phyloP scores from a whole-genome alignment of 2,113 vertebrate species.

The Muntiacus muntjak region DNA sequence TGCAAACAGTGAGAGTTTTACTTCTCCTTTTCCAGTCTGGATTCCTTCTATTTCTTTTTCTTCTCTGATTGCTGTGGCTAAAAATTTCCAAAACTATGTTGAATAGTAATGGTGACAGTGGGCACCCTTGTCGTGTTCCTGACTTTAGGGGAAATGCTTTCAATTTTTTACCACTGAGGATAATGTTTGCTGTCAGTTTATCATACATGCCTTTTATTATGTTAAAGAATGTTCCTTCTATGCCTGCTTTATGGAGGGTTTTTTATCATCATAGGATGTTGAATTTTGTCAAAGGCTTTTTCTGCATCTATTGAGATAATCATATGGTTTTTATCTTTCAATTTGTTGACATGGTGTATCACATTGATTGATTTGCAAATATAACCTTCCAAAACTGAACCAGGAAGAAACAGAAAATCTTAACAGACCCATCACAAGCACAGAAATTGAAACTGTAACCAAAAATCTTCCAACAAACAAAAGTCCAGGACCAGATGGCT shows the following conservation, averaged over 20 bases:
- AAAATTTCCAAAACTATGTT: background rate
- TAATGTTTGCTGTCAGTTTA: background rate
- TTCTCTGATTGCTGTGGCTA: background rate
- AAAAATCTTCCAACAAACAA: background rate
- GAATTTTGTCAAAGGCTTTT: background rate
- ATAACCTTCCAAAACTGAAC: background rate
- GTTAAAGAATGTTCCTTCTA: background rate
- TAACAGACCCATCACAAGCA: background rate
- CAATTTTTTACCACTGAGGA: background rate
- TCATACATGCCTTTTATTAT: background rate
- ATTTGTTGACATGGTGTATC: background rate
- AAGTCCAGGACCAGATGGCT: background rate
- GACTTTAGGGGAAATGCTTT: background rate
- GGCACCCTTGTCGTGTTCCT: background rate
- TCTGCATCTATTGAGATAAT: background rate
- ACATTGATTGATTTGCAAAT: background rate
- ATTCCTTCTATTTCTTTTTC: background rate
- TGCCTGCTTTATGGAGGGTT: background rate
- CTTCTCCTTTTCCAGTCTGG: background rate
- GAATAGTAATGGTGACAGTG: background rate
- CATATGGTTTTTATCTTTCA: background rate
- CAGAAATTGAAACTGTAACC: accelerated
- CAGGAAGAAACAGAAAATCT: background rate
- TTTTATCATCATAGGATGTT: background rate
- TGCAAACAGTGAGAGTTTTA: background rate